Percentiles rank a stretch among this genome's conserved stretches.
Conservation (phyloP, 2,113 vertebrate genomes). For the Diglossa brunneiventris region DNA sequence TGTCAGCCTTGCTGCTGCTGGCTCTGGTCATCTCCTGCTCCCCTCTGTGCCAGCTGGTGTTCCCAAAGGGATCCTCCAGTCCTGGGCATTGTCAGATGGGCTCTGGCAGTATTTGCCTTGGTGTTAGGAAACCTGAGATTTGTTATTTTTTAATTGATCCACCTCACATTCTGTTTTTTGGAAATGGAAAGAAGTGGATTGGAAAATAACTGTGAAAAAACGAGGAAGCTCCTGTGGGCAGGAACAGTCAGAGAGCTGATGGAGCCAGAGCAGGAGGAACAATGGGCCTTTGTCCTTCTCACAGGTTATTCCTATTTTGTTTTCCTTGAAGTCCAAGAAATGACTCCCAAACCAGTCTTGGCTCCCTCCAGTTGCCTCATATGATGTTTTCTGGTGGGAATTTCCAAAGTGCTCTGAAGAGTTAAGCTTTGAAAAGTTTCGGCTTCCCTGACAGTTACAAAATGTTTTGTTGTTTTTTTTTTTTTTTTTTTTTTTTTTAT, state of each 20-base stretch:
- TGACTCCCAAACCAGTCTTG: neutral
- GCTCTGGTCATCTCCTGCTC: neutral
- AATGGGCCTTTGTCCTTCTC: neutral
- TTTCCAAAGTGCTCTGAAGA: neutral
- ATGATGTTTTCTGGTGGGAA: neutral
- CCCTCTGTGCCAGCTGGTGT: neutral
- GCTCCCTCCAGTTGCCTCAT: neutral
- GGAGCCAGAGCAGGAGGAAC: constrained; percentile 12
- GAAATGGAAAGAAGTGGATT: neutral
- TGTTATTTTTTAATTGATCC: neutral
- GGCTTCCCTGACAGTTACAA: neutral
- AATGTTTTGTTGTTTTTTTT: neutral
- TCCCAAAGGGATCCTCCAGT: neutral
- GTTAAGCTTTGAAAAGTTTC: neutral
- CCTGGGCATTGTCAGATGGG: neutral
- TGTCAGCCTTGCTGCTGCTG: neutral
- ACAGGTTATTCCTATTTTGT: neutral
- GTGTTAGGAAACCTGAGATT: neutral
- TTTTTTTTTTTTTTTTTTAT: neutral
- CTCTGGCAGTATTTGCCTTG: neutral
- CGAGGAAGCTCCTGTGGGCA: constrained; percentile 26
- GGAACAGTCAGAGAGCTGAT: neutral
- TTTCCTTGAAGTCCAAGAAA: neutral
- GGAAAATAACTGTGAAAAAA: neutral
- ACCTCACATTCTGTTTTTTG: neutral